A percentile compares a stretch with the other conserved stretches of the same genome.
phyloP scores from a whole-genome alignment of 2,113 vertebrate species.

The Microtus richardsoni region DNA sequence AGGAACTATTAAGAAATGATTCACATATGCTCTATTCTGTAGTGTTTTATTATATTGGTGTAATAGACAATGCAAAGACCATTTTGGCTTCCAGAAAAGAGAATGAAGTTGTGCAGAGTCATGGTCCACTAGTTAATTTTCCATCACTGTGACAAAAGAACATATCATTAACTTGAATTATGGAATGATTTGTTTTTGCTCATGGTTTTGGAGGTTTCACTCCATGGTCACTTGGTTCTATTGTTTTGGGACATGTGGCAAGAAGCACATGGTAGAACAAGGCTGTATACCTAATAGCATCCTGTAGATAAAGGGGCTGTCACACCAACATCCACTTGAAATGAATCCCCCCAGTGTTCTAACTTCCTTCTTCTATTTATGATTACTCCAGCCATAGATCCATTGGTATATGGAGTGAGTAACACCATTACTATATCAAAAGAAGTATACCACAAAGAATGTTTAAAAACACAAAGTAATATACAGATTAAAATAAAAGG shows the following conservation, averaged over 20 bases:
- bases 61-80: conserved; percentile 46
- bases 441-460: not conserved
- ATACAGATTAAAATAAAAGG: conserved; percentile 23
- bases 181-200: not conserved
- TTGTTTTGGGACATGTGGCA: not conserved
- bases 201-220: not conserved
- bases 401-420: not conserved
- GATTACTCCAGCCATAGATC: not conserved
- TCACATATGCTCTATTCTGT: not conserved
- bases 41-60: conserved; percentile 45
- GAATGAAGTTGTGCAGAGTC: conserved; percentile 24
- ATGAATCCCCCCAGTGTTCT: not conserved
- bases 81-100: not conserved
- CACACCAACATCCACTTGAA: not conserved
- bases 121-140: not conserved
- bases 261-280: not conserved
- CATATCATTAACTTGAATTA: not conserved
- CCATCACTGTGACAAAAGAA: not conserved
- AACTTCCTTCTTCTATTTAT: conserved; percentile 20
- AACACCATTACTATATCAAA: conserved; percentile 16
- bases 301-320: not conserved
- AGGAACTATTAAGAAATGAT: conserved; percentile 25
- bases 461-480: not conserved
- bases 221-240: not conserved
- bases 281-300: not conserved